Conservation (phyloP, 2,797 vertebrate genomes). For the Hydrophis major region DNA sequence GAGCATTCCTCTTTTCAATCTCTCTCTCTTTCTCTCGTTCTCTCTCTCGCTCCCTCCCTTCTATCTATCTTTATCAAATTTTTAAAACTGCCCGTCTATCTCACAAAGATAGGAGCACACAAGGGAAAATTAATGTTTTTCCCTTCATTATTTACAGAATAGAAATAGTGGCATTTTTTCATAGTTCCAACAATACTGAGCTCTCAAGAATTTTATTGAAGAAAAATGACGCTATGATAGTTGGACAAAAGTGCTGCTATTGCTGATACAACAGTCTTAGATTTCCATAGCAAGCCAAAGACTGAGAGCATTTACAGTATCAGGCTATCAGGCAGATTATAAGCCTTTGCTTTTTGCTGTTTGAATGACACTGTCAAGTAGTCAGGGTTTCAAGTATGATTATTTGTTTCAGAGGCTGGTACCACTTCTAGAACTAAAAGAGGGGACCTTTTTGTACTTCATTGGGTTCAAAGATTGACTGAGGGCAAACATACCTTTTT, state of each 20-base stretch:
- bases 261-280: background rate
- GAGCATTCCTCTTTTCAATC: background rate
- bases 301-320: too few relatives aligned
- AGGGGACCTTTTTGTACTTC: background rate
- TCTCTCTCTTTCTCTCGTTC: background rate
- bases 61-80: too few relatives aligned
- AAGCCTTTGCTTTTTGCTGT: background rate
- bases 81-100: background rate
- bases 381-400: background rate
- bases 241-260: background rate
- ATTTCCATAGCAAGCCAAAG: background rate
- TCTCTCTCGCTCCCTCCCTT: accelerated
- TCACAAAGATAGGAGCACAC: background rate
- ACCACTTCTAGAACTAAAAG: background rate
- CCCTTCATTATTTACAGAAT: background rate
- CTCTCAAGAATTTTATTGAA: background rate
- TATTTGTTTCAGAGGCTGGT: background rate
- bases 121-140: background rate
- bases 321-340: background rate
- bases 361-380: background rate
- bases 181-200: background rate
- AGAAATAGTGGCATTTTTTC: background rate
- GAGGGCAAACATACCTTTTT: background rate
- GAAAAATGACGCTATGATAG: background rate
- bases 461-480: background rate